Evolutionary conservation across 1,140 invertebrate species (phyloP).

Genomic region (Bombus polaris): DNA sequence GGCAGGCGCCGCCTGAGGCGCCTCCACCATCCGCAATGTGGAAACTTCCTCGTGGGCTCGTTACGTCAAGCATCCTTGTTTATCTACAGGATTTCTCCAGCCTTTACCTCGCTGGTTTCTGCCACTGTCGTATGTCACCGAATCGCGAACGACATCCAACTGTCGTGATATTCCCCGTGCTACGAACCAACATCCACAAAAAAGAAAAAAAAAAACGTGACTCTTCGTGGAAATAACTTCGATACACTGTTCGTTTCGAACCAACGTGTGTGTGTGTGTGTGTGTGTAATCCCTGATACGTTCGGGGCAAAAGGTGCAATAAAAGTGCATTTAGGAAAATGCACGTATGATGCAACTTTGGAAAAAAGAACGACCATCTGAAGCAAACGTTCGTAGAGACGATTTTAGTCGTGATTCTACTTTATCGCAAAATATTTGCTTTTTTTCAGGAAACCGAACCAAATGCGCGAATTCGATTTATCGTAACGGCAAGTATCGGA

Average conservation of each 20-base stretch:
- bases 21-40: conserved; percentile 56
- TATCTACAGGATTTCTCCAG: conserved; percentile 21
- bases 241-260: too few relatives aligned
- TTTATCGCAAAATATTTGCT: background rate
- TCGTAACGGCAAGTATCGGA: conserved; percentile 10
- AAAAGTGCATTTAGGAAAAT: background rate
- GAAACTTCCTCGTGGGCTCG: conserved; percentile 54
- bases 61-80: conserved; percentile 36
- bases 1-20: conserved; percentile 59
- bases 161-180: background rate
- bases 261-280: background rate
- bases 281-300: background rate
- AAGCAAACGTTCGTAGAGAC: background rate
- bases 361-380: background rate
- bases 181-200: background rate
- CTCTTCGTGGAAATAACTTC: background rate
- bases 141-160: background rate
- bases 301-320: too few relatives aligned
- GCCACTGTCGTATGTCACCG: background rate
- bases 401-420: background rate
- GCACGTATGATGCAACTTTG: background rate
- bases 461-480: conserved; percentile 19
- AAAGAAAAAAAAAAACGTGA: rapidly evolving
- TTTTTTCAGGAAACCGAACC: background rate
- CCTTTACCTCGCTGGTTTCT: too few relatives aligned